Base-by-base conservation (phyloP, 2,113 vertebrate genomes). In the Ranitomeya variabilis region DNA sequence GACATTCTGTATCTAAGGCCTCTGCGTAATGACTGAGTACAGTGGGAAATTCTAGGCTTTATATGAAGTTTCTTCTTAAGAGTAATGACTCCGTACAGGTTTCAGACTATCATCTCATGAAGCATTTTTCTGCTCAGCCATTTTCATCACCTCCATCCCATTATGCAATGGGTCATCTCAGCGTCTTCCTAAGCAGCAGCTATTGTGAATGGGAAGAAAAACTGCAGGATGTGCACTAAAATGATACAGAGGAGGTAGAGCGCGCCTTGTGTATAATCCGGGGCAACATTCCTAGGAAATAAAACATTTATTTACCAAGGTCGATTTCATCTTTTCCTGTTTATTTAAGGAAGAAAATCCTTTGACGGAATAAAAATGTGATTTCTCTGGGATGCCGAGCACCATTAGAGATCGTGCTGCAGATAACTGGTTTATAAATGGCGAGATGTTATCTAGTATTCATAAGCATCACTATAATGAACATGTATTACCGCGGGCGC, bases 241-340 rank as follows among this genome's bases (percentile, higher is more conserved):
- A 59, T 74, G 74, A 59, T 23, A 26, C 3, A 2, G 18, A 67
- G 37, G 45, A 37, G 45, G 81, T 21, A 19, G 81, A 54, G 51
- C 10, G 11, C 2, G 12, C 51, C 0, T 14, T 6, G 26, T n/a
- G 69, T 73, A 37, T 31, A 16, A 80, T 80, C 79, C 7, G 16
- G 7, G 45, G 3, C 19, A 2, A 86, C 16, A 86, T 52, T 86
- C 71, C 85, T 64, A 59, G 73, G 74, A 86, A 66, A 86, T 18
- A 54, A 67, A 57, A 54, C 55, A 73, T 51, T 51, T 76, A 57
- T 86, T 78, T 66, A 23, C 15, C 4, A 23, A 51, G 26, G 31
- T 7, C 7, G 67, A 88, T 60, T 79, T 82, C 52, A 82, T 73
- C 86, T 74, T 64, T 88, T 88, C 67, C 66, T 82, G 79, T 60